Conservation (phyloP, 2,797 vertebrate genomes). For the Dermochelys coriacea region DNA sequence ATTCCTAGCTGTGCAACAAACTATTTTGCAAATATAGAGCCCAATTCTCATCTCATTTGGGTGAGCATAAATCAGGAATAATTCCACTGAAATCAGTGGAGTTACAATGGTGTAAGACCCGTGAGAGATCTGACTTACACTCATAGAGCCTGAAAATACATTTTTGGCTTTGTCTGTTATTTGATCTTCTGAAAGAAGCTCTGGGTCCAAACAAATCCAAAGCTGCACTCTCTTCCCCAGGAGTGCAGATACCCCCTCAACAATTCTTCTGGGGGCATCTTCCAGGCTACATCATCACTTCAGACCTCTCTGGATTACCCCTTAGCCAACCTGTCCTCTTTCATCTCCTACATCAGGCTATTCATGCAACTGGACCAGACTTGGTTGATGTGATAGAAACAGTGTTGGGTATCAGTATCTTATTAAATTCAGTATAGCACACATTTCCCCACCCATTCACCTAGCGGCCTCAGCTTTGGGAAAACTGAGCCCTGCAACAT, state of each 20-base stretch:
- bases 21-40: neutral
- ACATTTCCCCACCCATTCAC: neutral
- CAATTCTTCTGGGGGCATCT: neutral
- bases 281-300: neutral
- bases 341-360: slow-evolving; percentile 23
- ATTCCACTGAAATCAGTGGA: neutral
- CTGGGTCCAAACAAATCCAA: neutral
- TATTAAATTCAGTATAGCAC: neutral
- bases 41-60: neutral
- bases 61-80: slow-evolving; percentile 40
- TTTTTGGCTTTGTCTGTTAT: neutral
- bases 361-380: neutral
- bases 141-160: neutral
- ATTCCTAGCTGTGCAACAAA: slow-evolving; percentile 9
- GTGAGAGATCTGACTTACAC: neutral
- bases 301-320: neutral
- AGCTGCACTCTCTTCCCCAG: neutral
- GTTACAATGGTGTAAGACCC: neutral
- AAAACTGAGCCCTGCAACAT: neutral
- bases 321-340: neutral
- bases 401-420: slow-evolving; percentile 8
- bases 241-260: neutral
- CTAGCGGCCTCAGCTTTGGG: rapidly evolving
- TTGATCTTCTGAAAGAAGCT: neutral
- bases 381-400: neutral